phyloP scores from a whole-genome alignment of 2,888 invertebrate genomes.

The Chydorus sphaericus region DNA sequence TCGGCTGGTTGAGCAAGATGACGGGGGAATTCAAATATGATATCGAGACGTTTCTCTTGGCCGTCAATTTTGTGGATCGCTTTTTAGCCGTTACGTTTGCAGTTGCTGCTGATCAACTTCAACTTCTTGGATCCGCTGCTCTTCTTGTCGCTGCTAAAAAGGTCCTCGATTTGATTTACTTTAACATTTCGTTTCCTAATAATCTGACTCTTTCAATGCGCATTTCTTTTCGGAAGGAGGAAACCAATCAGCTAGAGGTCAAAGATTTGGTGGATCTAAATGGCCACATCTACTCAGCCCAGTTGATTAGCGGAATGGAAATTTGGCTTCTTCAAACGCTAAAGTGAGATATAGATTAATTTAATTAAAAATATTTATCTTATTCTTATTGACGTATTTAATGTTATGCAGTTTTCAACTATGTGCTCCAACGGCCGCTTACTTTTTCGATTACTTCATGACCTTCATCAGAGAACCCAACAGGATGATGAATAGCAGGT shows the following conservation, averaged over 20 bases:
- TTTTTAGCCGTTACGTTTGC: neutral
- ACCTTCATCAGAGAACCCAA: neutral
- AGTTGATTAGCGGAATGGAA: constrained; percentile 5
- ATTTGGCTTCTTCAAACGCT: neutral
- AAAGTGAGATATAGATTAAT: neutral
- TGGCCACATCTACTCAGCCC: neutral
- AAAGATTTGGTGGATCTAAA: neutral
- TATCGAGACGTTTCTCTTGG: constrained; percentile 2
- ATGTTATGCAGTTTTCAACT: neutral
- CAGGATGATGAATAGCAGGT: neutral
- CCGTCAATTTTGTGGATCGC: constrained; percentile 4
- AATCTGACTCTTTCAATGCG: neutral
- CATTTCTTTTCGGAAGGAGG: neutral
- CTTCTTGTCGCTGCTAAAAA: constrained; percentile 7
- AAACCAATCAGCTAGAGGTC: neutral
- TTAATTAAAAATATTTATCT: neutral
- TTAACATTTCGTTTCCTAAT: neutral
- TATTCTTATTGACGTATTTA: neutral
- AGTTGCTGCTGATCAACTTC: neutral
- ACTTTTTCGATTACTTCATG: constrained; percentile 9
- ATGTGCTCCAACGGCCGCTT: constrained; percentile 2
- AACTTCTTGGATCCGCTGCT: constrained; percentile 3
- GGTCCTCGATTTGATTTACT: neutral
- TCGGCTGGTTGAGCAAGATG: constrained; percentile 2
- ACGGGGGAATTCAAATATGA: constrained; percentile 5